Conservation (phyloP, 2,113 vertebrate genomes). For the Hydrochoerus hydrochaeris region DNA sequence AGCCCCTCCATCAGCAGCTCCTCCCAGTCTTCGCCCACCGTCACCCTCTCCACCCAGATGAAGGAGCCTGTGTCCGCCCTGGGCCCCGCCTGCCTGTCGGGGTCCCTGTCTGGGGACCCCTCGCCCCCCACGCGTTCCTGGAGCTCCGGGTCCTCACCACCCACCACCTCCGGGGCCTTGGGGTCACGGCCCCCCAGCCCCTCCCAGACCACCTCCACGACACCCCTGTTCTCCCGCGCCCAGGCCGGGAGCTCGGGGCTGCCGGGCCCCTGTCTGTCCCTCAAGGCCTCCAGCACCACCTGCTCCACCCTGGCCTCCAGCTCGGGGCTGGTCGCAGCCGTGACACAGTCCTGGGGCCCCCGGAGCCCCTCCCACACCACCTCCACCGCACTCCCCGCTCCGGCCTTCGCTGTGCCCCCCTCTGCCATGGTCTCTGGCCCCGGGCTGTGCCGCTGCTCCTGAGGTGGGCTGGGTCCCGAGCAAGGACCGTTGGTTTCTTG, state of each 20-base stretch:
- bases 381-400: slow-evolving; percentile 23
- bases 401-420: background rate
- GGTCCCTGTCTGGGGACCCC: background rate
- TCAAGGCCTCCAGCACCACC: slow-evolving; percentile 64
- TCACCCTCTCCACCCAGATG: slow-evolving; percentile 79
- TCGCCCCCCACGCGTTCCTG: background rate
- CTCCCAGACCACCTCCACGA: slow-evolving; percentile 67
- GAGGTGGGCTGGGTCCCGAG: background rate
- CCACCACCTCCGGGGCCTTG: fast-evolving
- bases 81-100: background rate
- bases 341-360: slow-evolving; percentile 40
- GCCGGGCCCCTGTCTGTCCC: slow-evolving; percentile 10
- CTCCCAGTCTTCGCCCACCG: slow-evolving; percentile 76
- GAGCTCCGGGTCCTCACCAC: background rate
- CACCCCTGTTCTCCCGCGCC: slow-evolving; percentile 48
- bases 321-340: background rate
- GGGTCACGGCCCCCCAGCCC: slow-evolving; percentile 44
- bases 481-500: slow-evolving; percentile 77
- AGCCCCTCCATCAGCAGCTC: slow-evolving; percentile 67
- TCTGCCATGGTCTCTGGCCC: fast-evolving
- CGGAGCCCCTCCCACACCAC: slow-evolving; percentile 75
- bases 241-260: slow-evolving; percentile 43
- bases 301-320: slow-evolving; percentile 73
- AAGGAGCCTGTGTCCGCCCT: slow-evolving; percentile 63
- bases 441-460: background rate